Conservation (phyloP, 2,888 invertebrate genomes). For the Zelleria hepariella region DNA sequence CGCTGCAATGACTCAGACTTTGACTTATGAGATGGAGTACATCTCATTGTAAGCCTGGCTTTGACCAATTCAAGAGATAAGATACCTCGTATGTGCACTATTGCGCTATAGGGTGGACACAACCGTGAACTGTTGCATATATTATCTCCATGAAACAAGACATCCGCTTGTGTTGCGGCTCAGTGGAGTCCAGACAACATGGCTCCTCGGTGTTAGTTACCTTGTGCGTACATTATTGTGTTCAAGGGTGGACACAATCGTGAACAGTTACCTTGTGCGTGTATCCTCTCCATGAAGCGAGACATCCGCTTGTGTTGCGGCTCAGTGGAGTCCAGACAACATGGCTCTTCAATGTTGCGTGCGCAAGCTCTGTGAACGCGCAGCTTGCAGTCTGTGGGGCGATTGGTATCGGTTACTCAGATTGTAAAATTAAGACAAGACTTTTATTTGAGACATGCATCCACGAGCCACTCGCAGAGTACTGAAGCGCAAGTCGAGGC, state of each 20-base stretch:
- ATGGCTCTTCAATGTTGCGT: constrained; percentile 83
- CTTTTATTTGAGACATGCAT: no score
- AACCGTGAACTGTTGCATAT: constrained; percentile 22
- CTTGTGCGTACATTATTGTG: no score
- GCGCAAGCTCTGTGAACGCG: constrained; percentile 90
- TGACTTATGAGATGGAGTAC: no score
- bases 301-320: constrained; percentile 80
- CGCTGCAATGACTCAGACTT: no score
- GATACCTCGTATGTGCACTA: no score
- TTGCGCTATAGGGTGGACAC: neutral
- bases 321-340: constrained; percentile 78
- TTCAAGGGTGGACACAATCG: neutral
- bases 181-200: constrained; percentile 80
- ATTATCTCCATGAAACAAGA: constrained; percentile 81
- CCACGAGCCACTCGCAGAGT: no score
- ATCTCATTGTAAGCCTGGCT: no score
- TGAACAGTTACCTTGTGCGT: constrained; percentile 16
- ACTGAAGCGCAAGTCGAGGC: no score
- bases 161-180: constrained; percentile 78
- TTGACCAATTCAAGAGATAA: no score
- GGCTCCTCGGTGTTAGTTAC: constrained; percentile 84
- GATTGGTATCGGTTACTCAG: neutral
- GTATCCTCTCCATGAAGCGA: constrained; percentile 79
- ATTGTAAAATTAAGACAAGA: no score
- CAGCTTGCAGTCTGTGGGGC: constrained; percentile 83